These are phyloP conservation scores for Phallusia fumigata DNA, from an alignment of 23 tunicate genomes.

Conservation along the genomic window DNA sequence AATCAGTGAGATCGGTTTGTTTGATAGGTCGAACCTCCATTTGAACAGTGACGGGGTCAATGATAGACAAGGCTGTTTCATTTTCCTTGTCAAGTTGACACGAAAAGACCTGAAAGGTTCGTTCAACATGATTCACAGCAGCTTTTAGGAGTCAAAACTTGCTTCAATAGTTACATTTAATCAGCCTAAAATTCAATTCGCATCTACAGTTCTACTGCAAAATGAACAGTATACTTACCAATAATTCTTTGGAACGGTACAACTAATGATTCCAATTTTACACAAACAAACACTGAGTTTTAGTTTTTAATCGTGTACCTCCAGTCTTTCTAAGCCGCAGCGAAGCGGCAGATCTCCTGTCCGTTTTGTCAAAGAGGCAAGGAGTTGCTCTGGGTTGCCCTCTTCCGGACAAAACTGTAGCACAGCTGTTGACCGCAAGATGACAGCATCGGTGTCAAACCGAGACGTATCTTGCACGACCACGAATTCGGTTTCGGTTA, in stretches of 20 bases:
- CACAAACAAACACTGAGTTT: too few species aligned
- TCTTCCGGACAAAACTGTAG: conserved; percentile 53
- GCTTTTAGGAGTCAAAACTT: too few species aligned
- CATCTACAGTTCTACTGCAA: too few species aligned
- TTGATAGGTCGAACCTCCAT: conserved; percentile 71
- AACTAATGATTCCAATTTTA: too few species aligned
- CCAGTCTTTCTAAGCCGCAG: conserved; percentile 79
- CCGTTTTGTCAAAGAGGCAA: background rate
- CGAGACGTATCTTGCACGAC: conserved; percentile 48
- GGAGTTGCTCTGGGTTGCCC: background rate
- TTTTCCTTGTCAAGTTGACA: conserved; percentile 85
- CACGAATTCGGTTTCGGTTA: conserved; percentile 95
- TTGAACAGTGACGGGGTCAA: conserved; percentile 87
- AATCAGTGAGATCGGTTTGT: conserved; percentile 42
- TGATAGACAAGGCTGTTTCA: conserved; percentile 88
- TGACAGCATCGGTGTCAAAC: conserved; percentile 82
- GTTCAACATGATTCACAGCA: too few species aligned
- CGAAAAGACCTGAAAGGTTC: conserved; percentile 84
- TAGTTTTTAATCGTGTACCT: conserved; percentile 26
- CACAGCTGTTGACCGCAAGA: conserved; percentile 88
- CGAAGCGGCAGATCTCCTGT: conserved; percentile 31
- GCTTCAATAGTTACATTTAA: too few species aligned
- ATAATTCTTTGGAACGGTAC: too few species aligned
- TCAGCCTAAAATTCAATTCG: too few species aligned
- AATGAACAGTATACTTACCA: too few species aligned